Base-by-base conservation (phyloP, 1,140 invertebrate species). In the Aphelenchoides besseyi region DNA sequence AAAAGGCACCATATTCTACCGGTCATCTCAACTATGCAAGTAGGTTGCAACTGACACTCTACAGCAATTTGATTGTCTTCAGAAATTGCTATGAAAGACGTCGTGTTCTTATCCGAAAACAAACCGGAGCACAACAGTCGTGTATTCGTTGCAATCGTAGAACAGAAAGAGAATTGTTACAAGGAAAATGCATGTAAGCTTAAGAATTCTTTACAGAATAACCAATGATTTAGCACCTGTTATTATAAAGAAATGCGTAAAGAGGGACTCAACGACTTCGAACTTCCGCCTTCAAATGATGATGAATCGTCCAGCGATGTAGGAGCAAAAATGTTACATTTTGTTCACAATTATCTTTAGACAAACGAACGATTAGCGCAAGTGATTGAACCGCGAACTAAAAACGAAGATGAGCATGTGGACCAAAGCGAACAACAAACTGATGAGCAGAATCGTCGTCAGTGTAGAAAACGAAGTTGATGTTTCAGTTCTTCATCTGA, bases 61-160 rank as follows among this genome's bases (percentile, higher is more conserved):
- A 8, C 5, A 5, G 5, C 5, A 59, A 59, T 59, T 23, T 8
- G 18, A 8, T 8, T 59, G 5, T 33, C 5, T 59, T 5, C 26
- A 59, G 18, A 23, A 59, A 59, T 59, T 59, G 55, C 18, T 59
- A 59, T 23, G 55, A 59, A 59, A 28, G 55, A 59, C 55, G 18
- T 12, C 55, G 55, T 8, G 5, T 59, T 5, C 5, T 59, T 28
- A 48, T 48, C 23, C 41, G 41, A 48, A 48, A 48, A 48, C 41
- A 48, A 48, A 48, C 41, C 41, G 41, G 41, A 12, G 41, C 12
- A 28, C 55, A 59, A 59, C 18, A 28, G 41, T 23, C n/a, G n/a
- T 59, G 12, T 59, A 23, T 23, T 59, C 55, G 5, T 5, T 59
- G 55, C 55, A 28, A 59, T 12, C 5, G 23, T 12, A 12, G 5